Base-by-base conservation (phyloP, 2,797 vertebrate genomes). In the Sciurus vulgaris region DNA sequence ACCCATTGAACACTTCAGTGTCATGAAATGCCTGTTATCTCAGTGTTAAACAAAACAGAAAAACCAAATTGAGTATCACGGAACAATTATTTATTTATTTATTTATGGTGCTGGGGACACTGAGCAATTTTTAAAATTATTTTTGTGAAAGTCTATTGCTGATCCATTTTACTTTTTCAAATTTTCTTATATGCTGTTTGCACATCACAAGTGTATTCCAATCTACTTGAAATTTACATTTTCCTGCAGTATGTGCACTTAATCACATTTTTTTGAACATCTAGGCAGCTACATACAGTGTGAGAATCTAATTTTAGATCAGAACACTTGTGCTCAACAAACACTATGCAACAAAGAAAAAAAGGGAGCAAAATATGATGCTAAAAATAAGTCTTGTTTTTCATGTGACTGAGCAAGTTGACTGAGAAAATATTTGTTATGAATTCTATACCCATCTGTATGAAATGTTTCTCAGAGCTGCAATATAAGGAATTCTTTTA, bases 351-450 rank as follows among this genome's bases (percentile, higher is more conserved):
- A 96, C 92, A 96, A 91, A 94, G 87, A 85, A 91, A 91, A 96
- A 92, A 72, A 59, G 14, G 30, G 59, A 96, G 87, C 65, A 91
- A 96, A 97, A 74, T 90, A 91, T 63, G 85, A 85, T 94, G 81
- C 96, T 96, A 97, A 98, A 97, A 98, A 97, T 97, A 97, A 90
- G 33, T 44, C 59, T 63, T 94, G 74, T 47, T 96, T 97, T 94
- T 97, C 95, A 93, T 96, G 92, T 81, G 86, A 94, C 93, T 85
- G 95, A 96, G 35, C 81, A 97, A 96, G 35, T 86, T 90, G 90
- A 91, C 95, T 96, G 73, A 94, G 77, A 81, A 95, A 92, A 89
- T 93, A 77, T 44, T 94, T 96, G 74, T 70, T 93, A 22, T 83
- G 70, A 78, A 95, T 86, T 94, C 51, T 81, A 47, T 82, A 87